phyloP scores from a whole-genome alignment of 37 sponge, comb jelly and placozoan genomes.

The Agelas oroides region DNA sequence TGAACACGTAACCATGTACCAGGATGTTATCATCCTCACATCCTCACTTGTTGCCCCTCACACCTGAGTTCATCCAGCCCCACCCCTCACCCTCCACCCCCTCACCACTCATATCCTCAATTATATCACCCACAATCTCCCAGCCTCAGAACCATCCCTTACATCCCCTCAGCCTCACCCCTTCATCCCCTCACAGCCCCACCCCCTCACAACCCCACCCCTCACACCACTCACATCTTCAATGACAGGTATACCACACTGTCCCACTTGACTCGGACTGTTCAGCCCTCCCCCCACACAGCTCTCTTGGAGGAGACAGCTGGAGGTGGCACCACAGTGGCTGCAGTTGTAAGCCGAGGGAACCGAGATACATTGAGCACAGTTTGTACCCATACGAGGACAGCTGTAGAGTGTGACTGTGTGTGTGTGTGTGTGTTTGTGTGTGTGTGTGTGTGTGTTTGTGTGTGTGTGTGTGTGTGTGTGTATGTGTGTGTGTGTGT shows the following conservation, averaged over 20 bases:
- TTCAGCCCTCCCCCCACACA: no score
- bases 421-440: no score
- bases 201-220: not conserved
- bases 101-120: no score
- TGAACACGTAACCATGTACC: no score
- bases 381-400: slow-evolving; percentile 70
- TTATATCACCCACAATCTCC: no score
- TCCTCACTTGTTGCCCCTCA: no score
- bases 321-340: slow-evolving; percentile 47
- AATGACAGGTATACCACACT: slow-evolving; percentile 29
- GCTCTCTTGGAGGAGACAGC: not conserved
- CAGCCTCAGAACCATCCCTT: no score
- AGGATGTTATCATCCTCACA: no score
- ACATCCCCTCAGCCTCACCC: not conserved
- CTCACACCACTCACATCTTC: slow-evolving; percentile 35
- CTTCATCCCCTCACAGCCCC: slow-evolving; percentile 32
- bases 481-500: not conserved
- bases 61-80: no score
- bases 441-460: no score
- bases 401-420: slow-evolving; percentile 86
- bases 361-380: slow-evolving; percentile 82
- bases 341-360: slow-evolving; percentile 53
- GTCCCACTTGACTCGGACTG: no score
- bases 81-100: no score
- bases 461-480: slow-evolving; percentile 51